These are phyloP conservation scores for Drosophila emarginata DNA, from an alignment of 2,888 invertebrate genomes.

Conservation along the genomic window DNA sequence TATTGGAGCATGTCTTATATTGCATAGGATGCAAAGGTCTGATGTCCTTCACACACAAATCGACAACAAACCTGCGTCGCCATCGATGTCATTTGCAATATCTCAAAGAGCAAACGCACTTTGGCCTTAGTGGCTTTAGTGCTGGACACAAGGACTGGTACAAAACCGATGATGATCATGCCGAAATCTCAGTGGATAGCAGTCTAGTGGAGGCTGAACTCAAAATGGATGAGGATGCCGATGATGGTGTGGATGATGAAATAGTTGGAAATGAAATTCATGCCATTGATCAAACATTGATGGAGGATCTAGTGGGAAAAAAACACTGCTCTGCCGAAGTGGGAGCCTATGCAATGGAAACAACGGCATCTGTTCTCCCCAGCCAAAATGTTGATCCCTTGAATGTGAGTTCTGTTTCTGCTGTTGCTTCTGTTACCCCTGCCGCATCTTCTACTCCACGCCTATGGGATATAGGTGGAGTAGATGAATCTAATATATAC, in stretches of 20 bases:
- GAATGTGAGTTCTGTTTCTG: not conserved
- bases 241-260: constrained; percentile 38
- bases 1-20: constrained; percentile 54
- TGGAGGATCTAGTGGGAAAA: not conserved
- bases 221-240: constrained; percentile 31
- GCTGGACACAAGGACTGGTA: constrained; percentile 38
- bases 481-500: constrained; percentile 58
- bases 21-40: constrained; percentile 60
- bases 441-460: constrained; percentile 14
- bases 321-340: not conserved
- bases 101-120: constrained; percentile 44
- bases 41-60: constrained; percentile 63
- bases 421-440: not conserved
- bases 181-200: constrained; percentile 40
- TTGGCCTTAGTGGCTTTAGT: not conserved
- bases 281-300: constrained; percentile 6
- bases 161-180: constrained; percentile 34
- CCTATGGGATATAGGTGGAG: constrained; percentile 45
- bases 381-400: constrained; percentile 2
- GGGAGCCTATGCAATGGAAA: not conserved
- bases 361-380: not conserved
- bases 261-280: constrained; percentile 46
- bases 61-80: constrained; percentile 61
- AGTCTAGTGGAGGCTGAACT: constrained; percentile 33
- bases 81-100: constrained; percentile 62